Evolutionary conservation across 2,797 vertebrate genomes (phyloP).

Genomic region (Tolypeutes matacus): DNA sequence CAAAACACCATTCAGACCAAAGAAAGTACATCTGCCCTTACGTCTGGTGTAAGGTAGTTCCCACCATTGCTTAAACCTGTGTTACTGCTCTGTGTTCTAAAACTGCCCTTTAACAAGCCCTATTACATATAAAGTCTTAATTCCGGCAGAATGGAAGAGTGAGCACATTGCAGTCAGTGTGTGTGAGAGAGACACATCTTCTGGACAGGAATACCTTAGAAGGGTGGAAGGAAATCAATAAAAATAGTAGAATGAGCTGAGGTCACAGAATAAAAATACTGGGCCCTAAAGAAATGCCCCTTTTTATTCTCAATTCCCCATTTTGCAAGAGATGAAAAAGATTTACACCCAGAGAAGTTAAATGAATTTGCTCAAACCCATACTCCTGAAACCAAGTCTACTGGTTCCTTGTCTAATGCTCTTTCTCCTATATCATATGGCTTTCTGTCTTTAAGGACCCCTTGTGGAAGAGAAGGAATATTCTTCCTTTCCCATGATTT

Average conservation of each 20-base stretch:
- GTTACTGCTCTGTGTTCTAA: too few relatives aligned
- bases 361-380: background rate
- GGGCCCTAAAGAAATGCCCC: rapidly evolving
- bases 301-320: background rate
- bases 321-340: background rate
- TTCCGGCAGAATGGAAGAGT: rapidly evolving
- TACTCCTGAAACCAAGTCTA: background rate
- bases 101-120: background rate
- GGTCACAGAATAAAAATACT: background rate
- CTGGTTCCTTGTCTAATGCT: rapidly evolving
- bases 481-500: background rate
- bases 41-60: background rate
- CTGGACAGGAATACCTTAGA: background rate
- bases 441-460: background rate
- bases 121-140: rapidly evolving
- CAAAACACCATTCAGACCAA: background rate
- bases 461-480: rapidly evolving
- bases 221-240: background rate
- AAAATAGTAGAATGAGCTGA: background rate
- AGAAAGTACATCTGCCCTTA: rapidly evolving
- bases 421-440: background rate
- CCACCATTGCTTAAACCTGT: background rate
- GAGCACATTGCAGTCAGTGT: background rate
- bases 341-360: too few relatives aligned
- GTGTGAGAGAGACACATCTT: background rate